These are phyloP conservation scores for Laterallus jamaicensis DNA, from an alignment of 2,113 vertebrate species.

Conservation along the genomic window DNA sequence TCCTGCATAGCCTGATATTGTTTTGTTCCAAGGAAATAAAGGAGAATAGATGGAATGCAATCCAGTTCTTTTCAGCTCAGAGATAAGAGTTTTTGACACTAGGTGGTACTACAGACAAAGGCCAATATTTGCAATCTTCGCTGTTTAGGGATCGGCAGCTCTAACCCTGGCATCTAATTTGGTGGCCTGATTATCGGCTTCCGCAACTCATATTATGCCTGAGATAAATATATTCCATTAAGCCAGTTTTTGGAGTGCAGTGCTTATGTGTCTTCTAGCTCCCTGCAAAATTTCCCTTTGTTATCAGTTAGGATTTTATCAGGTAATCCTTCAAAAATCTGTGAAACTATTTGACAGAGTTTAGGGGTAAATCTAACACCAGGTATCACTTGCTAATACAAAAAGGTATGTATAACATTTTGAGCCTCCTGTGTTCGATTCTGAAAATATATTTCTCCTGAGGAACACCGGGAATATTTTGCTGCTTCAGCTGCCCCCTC, in stretches of 20 bases:
- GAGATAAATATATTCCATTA: not conserved
- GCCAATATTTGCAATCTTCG: constrained; percentile 25
- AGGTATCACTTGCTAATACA: not conserved
- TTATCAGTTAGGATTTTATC: not conserved
- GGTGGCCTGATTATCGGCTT: not conserved
- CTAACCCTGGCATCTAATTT: not conserved
- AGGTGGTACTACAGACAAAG: constrained; percentile 69
- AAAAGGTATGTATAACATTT: not conserved
- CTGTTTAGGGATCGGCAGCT: accelerated
- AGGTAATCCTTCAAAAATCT: not conserved
- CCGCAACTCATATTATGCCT: not conserved
- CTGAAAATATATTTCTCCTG: constrained; percentile 6
- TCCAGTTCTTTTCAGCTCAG: not conserved
- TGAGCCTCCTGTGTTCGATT: not conserved
- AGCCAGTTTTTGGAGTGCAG: not conserved
- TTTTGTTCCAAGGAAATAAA: not conserved
- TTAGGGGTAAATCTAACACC: not conserved
- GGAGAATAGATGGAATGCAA: not conserved
- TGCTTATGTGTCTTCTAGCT: not conserved
- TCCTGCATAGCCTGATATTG: not conserved
- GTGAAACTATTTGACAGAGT: not conserved
- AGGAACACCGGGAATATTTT: not conserved
- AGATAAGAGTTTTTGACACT: constrained; percentile 51
- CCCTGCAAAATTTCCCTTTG: not conserved
- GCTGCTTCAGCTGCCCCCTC: not conserved